Conservation (phyloP, 2,113 vertebrate species). For the Trinectes maculatus region DNA sequence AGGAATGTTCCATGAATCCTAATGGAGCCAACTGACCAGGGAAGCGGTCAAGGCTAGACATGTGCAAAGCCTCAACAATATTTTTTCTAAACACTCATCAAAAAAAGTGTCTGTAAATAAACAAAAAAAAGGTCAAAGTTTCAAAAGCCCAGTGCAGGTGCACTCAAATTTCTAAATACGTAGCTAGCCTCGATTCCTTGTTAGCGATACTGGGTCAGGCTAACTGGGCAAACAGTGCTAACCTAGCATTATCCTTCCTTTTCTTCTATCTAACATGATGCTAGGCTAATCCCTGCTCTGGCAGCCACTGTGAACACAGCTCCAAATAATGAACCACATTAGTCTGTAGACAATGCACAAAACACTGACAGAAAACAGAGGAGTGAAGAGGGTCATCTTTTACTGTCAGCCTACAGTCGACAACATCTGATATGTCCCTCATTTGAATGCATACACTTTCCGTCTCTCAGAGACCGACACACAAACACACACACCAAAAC, state of each 20-base stretch:
- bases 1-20: constrained; percentile 56
- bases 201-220: constrained; percentile 19
- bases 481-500: constrained; percentile 4
- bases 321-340: constrained; percentile 79
- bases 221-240: constrained; percentile 58
- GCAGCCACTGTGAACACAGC: constrained; percentile 67
- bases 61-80: not conserved
- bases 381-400: constrained; percentile 35
- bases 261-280: constrained; percentile 61
- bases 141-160: not conserved
- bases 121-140: not conserved
- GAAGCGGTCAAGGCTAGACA: constrained; percentile 27
- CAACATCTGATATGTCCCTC: constrained; percentile 28
- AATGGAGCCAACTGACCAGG: constrained; percentile 60
- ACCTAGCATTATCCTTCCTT: constrained; percentile 58
- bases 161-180: constrained; percentile 12
- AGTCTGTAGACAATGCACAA: constrained; percentile 70
- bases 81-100: not conserved
- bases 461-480: not conserved
- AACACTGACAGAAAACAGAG: constrained; percentile 18
- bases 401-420: constrained; percentile 28
- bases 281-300: constrained; percentile 69
- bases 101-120: not conserved
- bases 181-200: constrained; percentile 26
- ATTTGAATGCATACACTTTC: constrained; percentile 3